These are phyloP conservation scores for Dromaius novaehollandiae DNA, from an alignment of 2,113 vertebrate genomes.

Conservation along the genomic window DNA sequence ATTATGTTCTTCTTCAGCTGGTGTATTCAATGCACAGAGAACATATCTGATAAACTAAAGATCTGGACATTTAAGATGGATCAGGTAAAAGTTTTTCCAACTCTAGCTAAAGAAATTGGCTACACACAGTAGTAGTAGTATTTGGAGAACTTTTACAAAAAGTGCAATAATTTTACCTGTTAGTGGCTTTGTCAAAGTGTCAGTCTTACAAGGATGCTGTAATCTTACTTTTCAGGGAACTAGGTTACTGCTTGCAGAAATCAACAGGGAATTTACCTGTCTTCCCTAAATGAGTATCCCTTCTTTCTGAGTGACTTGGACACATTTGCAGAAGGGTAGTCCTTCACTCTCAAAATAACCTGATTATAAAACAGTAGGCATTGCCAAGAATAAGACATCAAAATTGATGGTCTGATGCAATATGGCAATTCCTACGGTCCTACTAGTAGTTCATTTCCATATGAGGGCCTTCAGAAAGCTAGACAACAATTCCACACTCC, in stretches of 20 bases:
- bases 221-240: not conserved
- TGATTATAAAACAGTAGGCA: not conserved
- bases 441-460: slow-evolving; percentile 11
- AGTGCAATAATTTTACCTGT: not conserved
- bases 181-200: not conserved
- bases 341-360: not conserved
- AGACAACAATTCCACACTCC: not conserved
- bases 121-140: not conserved
- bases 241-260: not conserved
- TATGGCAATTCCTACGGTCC: not conserved
- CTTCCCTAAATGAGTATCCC: not conserved
- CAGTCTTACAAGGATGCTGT: not conserved
- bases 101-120: not conserved
- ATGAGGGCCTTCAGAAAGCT: slow-evolving; percentile 3
- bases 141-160: not conserved
- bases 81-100: not conserved
- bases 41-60: not conserved
- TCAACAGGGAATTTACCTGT: not conserved
- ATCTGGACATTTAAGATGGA: not conserved
- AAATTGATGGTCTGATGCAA: not conserved
- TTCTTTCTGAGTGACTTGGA: not conserved
- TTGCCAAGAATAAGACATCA: slow-evolving; percentile 18
- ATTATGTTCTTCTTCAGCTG: not conserved
- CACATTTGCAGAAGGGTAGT: not conserved
- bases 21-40: not conserved